Evolutionary conservation across 2,888 invertebrate genomes (phyloP).

Genomic region (Phania funesta): DNA sequence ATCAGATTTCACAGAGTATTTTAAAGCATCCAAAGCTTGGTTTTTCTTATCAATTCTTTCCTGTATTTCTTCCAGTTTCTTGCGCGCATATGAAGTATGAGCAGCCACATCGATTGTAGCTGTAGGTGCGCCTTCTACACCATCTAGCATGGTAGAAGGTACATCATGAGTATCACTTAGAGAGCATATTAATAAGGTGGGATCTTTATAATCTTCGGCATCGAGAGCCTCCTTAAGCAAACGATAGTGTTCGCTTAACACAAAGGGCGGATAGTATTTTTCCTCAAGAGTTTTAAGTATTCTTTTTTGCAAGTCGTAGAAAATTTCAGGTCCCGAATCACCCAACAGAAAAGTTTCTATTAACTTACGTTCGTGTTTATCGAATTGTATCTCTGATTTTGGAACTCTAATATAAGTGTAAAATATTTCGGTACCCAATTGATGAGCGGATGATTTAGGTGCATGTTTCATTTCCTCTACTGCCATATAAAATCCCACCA

Average conservation of each 20-base stretch:
- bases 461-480: conserved; percentile 91
- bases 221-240: conserved; percentile 81
- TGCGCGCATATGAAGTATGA: conserved; percentile 90
- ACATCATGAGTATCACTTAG: conserved; percentile 73
- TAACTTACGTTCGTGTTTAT: conserved; percentile 88
- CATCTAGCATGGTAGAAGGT: conserved; percentile 71
- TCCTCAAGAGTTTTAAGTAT: conserved; percentile 90
- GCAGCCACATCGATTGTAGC: conserved; percentile 85
- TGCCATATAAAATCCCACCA: conserved; percentile 92
- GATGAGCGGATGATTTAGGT: conserved; percentile 90
- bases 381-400: conserved; percentile 90
- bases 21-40: conserved; percentile 89
- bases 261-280: conserved; percentile 93
- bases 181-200: conserved; percentile 77
- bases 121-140: conserved; percentile 64
- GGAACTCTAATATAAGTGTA: conserved; percentile 92
- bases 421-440: conserved; percentile 94
- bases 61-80: conserved; percentile 90
- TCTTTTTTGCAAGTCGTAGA: conserved; percentile 91
- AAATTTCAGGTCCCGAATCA: conserved; percentile 92
- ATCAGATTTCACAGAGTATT: conserved; percentile 90
- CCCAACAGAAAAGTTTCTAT: conserved; percentile 94
- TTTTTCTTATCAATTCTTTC: conserved; percentile 92
- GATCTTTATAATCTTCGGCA: conserved; percentile 80
- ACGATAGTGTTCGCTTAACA: conserved; percentile 92